Percentiles rank a stretch among this genome's conserved stretches.
Conservation (phyloP, 2,797 vertebrate genomes). For the Psittacula derbiana region DNA sequence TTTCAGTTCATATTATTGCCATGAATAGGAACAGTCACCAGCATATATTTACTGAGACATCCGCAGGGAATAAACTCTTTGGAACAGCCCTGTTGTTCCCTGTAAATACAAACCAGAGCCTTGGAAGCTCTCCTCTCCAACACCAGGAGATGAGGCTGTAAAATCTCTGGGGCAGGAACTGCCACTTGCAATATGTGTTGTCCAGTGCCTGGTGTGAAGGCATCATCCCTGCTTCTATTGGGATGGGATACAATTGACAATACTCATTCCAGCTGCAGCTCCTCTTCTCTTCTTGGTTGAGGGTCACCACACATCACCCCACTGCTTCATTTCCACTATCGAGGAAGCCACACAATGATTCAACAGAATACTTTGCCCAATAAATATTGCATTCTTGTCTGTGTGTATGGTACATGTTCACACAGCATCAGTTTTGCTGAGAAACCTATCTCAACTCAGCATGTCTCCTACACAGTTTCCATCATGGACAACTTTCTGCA, state of each 20-base stretch:
- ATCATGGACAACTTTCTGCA: background rate
- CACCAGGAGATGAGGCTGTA: background rate
- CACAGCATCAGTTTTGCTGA: background rate
- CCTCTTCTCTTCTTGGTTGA: background rate
- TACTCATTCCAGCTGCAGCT: background rate
- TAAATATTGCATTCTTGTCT: background rate
- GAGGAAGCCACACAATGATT: background rate
- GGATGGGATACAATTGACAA: background rate
- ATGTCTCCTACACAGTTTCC: background rate
- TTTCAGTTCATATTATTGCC: slow-evolving; percentile 57
- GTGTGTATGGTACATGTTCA: rapidly evolving
- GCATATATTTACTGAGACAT: background rate
- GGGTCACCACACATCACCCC: background rate
- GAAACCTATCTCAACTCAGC: background rate
- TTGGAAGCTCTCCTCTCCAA: background rate
- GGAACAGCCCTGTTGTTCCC: background rate
- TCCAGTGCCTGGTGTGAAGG: background rate
- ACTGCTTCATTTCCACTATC: background rate
- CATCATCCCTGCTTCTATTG: background rate
- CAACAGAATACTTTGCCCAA: background rate
- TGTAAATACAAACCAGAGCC: background rate
- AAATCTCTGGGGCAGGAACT: background rate
- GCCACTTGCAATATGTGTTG: background rate
- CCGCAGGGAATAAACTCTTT: background rate
- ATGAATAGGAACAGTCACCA: slow-evolving; percentile 60